phyloP scores from a whole-genome alignment of 2,888 invertebrate genomes.

The Octonoba sinensis region DNA sequence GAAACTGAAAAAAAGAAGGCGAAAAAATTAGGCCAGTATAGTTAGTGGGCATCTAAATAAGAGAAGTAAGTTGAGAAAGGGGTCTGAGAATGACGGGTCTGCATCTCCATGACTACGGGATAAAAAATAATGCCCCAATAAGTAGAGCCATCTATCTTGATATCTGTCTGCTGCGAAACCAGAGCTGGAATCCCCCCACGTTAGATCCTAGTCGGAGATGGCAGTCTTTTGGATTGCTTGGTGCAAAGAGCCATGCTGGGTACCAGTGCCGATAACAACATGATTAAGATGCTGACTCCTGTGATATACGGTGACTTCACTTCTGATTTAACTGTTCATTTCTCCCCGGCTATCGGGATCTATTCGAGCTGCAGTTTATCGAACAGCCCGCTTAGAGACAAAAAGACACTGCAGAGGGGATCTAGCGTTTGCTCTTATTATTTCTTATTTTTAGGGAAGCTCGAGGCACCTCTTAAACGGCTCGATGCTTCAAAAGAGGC shows the following conservation, averaged over 20 bases:
- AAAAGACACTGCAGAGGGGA: slow-evolving; percentile 7
- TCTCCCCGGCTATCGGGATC: slow-evolving; percentile 45
- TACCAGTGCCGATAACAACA: slow-evolving; percentile 55
- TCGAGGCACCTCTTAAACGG: slow-evolving; percentile 12
- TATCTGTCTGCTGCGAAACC: slow-evolving; percentile 56
- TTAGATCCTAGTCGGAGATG: slow-evolving; percentile 21
- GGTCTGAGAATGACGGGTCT: slow-evolving; percentile 31
- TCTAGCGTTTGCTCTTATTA: neutral
- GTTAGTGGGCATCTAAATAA: slow-evolving; percentile 46
- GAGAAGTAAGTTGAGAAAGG: slow-evolving; percentile 40
- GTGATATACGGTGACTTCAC: slow-evolving; percentile 58
- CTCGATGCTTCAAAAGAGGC: no score
- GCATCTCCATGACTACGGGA: slow-evolving; percentile 48
- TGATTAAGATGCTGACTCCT: slow-evolving; percentile 58
- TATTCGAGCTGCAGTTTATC: neutral
- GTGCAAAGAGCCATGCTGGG: slow-evolving; percentile 24
- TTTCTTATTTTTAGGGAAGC: neutral
- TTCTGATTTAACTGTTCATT: slow-evolving; percentile 61
- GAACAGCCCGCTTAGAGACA: slow-evolving; percentile 12
- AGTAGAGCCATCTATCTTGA: slow-evolving; percentile 59
- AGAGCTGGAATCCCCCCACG: slow-evolving; percentile 24
- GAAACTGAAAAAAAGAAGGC: neutral
- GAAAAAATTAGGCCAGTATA: slow-evolving; percentile 8
- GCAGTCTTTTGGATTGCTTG: slow-evolving; percentile 38
- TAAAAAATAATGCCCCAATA: slow-evolving; percentile 61